Percentiles rank a stretch among this genome's conserved stretches.
These are phyloP conservation scores for Platyrinchus mystaceus DNA, from an alignment of 2,797 vertebrate genomes.

Conservation along the genomic window DNA sequence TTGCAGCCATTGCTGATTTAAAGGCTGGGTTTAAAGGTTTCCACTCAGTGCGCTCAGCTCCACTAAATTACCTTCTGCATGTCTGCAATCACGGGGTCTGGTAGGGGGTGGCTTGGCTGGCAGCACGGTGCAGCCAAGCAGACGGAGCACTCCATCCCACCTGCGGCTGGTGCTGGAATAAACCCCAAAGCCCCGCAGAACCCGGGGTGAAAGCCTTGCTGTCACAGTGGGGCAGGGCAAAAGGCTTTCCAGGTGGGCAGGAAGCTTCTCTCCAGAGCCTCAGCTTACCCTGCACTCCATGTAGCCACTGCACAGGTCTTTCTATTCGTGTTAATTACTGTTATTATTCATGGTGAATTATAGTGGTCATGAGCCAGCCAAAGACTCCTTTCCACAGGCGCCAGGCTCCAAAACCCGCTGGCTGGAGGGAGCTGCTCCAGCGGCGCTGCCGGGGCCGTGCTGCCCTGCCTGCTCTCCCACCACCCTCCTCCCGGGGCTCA, in stretches of 20 bases:
- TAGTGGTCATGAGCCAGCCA: not conserved
- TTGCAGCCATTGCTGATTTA: not conserved
- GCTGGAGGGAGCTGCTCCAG: not conserved
- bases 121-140: not conserved
- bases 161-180: not conserved
- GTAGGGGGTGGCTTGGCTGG: not conserved
- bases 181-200: not conserved
- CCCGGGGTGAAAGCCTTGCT: not conserved
- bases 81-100: not conserved
- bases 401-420: not conserved
- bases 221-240: not conserved
- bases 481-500: not conserved
- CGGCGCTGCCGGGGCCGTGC: not conserved
- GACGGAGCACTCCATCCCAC: not conserved
- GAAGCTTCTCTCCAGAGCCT: not conserved
- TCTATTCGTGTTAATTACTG: not conserved
- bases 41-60: not conserved
- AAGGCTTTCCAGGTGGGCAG: not conserved
- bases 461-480: not conserved
- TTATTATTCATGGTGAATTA: not conserved
- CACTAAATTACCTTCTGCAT: not conserved
- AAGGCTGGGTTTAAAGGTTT: not conserved
- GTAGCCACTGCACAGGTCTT: not conserved
- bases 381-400: accelerated
- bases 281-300: not conserved